Percentiles rank a stretch among this genome's conserved stretches.
phyloP scores from a whole-genome alignment of 2,113 vertebrate species.

The Mastomys coucha region DNA sequence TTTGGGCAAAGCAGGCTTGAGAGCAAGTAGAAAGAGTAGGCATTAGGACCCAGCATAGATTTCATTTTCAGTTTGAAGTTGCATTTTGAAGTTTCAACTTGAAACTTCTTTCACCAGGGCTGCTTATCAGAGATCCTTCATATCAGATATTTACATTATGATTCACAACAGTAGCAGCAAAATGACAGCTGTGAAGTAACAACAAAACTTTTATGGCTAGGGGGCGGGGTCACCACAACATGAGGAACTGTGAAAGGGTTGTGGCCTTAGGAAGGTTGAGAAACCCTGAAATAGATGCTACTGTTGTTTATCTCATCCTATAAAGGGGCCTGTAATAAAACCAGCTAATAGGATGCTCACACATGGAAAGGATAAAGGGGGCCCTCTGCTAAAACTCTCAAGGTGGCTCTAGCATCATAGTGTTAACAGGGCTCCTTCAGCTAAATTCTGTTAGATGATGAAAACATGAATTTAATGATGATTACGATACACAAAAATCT shows the following conservation, averaged over 20 bases:
- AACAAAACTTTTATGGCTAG: neutral
- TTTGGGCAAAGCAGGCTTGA: neutral
- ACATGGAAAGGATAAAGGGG: neutral
- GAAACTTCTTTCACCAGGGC: neutral
- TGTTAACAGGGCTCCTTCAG: neutral
- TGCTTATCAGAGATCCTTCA: neutral
- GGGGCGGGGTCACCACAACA: neutral
- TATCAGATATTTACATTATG: neutral
- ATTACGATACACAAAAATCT: too few species aligned
- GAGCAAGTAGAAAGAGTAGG: neutral
- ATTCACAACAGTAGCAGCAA: neutral
- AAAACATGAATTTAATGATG: neutral
- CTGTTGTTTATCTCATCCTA: neutral
- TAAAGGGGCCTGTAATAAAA: neutral
- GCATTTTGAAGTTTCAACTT: neutral
- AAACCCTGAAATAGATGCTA: neutral
- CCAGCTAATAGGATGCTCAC: neutral
- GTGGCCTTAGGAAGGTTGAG: neutral
- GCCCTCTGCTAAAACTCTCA: neutral
- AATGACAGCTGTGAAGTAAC: neutral
- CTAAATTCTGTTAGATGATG: neutral
- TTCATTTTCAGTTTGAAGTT: neutral
- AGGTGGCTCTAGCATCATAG: neutral
- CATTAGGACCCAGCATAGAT: neutral
- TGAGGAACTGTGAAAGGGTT: neutral